Evolutionary conservation across 1,140 invertebrate species (phyloP).

Genomic region (Bombyx mandarina): DNA sequence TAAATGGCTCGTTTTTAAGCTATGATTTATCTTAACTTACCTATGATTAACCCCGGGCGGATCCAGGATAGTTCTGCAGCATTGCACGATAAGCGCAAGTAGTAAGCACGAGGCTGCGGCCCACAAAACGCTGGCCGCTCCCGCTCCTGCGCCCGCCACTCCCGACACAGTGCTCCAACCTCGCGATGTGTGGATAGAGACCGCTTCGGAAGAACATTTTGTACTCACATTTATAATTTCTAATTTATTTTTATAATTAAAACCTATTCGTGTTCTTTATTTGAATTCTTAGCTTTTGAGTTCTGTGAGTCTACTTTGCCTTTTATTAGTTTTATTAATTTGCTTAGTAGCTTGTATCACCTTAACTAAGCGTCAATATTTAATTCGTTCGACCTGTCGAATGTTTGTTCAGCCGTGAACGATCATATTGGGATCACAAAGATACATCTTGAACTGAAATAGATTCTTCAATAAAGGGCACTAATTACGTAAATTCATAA

Average conservation of each 20-base stretch:
- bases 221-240: no score
- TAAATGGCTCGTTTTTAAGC: no score
- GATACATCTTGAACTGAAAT: no score
- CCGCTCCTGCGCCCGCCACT: conserved; percentile 35
- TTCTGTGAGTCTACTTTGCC: no score
- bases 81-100: conserved; percentile 44
- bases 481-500: no score
- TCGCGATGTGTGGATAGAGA: conserved; percentile 46
- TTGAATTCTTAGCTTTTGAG: not conserved
- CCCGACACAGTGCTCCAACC: conserved; percentile 37
- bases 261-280: not conserved
- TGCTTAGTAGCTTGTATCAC: no score
- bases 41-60: conserved; percentile 36
- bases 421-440: no score
- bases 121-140: conserved; percentile 40
- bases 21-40: conserved; percentile 12
- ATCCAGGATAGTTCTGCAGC: conserved; percentile 49
- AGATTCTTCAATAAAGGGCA: no score
- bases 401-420: no score
- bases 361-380: no score
- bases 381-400: no score
- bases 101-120: conserved; percentile 40
- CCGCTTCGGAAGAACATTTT: conserved; percentile 14
- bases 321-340: no score
- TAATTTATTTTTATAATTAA: conserved; percentile 1